These are phyloP conservation scores for Poecilia velifera DNA, from an alignment of 2,797 vertebrate species.

Conservation along the genomic window DNA sequence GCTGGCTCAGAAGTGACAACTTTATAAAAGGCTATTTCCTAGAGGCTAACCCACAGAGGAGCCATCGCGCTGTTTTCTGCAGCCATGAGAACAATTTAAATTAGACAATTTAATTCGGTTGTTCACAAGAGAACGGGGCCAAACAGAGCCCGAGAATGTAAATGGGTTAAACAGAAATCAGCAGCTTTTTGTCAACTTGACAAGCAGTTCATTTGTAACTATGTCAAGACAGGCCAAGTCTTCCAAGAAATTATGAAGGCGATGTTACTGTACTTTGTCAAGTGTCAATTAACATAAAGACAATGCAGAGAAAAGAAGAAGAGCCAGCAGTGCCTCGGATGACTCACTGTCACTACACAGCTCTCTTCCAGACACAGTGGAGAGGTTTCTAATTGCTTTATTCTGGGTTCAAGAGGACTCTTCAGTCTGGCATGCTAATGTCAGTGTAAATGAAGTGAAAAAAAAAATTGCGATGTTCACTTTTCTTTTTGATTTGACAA, in stretches of 20 bases:
- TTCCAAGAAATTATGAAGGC: slow-evolving; percentile 33
- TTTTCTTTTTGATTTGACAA: slow-evolving; percentile 2
- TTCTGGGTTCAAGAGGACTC: slow-evolving; percentile 6
- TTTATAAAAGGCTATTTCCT: slow-evolving; percentile 69
- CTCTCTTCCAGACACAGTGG: slow-evolving; percentile 11
- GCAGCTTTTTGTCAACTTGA: slow-evolving; percentile 32
- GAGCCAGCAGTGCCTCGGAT: slow-evolving; percentile 9
- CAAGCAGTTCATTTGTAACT: slow-evolving; percentile 35
- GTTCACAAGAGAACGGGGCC: slow-evolving; percentile 40
- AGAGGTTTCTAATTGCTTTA: slow-evolving; percentile 22
- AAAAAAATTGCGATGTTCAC: not conserved
- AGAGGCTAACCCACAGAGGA: slow-evolving; percentile 46
- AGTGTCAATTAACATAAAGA: slow-evolving; percentile 37
- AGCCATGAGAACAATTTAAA: slow-evolving; percentile 67
- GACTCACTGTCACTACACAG: slow-evolving; percentile 7
- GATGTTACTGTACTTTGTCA: slow-evolving; percentile 23
- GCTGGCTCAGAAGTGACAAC: slow-evolving; percentile 58
- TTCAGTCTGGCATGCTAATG: slow-evolving; percentile 2
- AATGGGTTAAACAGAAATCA: slow-evolving; percentile 44
- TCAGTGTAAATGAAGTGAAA: not conserved
- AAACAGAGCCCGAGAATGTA: slow-evolving; percentile 41
- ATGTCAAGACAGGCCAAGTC: slow-evolving; percentile 27
- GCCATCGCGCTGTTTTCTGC: slow-evolving; percentile 42
- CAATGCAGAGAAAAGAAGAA: slow-evolving; percentile 8
- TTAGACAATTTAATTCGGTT: slow-evolving; percentile 72